Conservation (phyloP, 2,888 invertebrate species). For the Drosophila algonquin region DNA sequence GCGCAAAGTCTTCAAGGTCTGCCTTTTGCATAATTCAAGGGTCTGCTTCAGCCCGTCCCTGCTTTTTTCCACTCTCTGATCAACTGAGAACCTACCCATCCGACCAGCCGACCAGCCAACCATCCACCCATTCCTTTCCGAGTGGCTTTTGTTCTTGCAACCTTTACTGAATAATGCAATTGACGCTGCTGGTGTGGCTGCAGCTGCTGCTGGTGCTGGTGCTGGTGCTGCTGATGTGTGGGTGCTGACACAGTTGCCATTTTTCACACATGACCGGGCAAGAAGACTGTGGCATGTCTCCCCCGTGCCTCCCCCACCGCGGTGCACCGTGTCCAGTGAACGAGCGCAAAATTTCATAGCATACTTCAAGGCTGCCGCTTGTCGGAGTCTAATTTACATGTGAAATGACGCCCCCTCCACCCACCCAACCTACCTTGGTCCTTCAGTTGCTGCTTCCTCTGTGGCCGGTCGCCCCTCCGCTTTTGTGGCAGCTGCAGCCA, state of each 20-base stretch:
- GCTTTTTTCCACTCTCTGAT: slow-evolving; percentile 52
- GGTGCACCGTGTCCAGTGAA: slow-evolving; percentile 43
- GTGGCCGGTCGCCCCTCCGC: neutral
- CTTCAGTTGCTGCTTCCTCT: slow-evolving; percentile 11
- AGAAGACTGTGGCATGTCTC: slow-evolving; percentile 49
- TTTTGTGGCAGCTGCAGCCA: slow-evolving; percentile 10
- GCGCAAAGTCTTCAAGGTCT: slow-evolving; percentile 54
- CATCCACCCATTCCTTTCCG: slow-evolving; percentile 8
- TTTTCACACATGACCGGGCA: slow-evolving; percentile 57
- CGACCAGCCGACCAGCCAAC: neutral
- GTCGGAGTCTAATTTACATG: slow-evolving; percentile 68
- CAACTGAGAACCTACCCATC: slow-evolving; percentile 58
- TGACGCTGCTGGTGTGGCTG: slow-evolving; percentile 6
- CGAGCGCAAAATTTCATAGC: slow-evolving; percentile 55
- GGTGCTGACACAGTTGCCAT: slow-evolving; percentile 52
- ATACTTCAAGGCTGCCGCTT: slow-evolving; percentile 68
- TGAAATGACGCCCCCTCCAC: slow-evolving; percentile 50
- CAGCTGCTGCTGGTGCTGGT: neutral
- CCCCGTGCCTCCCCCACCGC: slow-evolving; percentile 25
- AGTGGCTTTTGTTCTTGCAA: slow-evolving; percentile 50
- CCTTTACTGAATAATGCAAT: slow-evolving; percentile 43
- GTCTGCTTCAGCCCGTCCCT: no score
- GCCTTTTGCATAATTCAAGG: slow-evolving; percentile 1
- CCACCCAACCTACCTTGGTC: neutral
- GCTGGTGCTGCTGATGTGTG: slow-evolving; percentile 10